phyloP scores from a whole-genome alignment of 2,113 vertebrate genomes.

The Nyctibius bracteatus region DNA sequence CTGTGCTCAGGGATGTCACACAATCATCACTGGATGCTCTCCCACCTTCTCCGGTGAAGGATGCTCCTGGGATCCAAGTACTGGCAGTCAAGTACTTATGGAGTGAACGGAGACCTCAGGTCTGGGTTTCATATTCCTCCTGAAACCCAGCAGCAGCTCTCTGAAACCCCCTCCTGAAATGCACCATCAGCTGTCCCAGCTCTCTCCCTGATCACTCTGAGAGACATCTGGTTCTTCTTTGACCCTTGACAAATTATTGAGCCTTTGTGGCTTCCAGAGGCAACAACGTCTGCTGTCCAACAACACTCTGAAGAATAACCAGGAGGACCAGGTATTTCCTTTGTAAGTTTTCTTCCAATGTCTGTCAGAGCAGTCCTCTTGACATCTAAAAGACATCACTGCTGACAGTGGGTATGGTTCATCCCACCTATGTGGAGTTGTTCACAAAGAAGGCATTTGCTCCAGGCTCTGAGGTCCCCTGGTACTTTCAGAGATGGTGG shows the following conservation, averaged over 20 bases:
- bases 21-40: fast-evolving
- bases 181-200: not conserved
- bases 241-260: not conserved
- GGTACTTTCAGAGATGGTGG: not conserved
- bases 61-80: not conserved
- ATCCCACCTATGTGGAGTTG: fast-evolving
- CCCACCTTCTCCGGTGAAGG: not conserved
- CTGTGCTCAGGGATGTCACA: not conserved
- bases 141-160: not conserved
- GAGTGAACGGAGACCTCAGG: not conserved
- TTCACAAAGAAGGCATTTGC: not conserved
- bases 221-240: not conserved
- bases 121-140: not conserved
- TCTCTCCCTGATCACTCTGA: not conserved
- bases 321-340: not conserved
- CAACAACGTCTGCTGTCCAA: not conserved
- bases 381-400: fast-evolving
- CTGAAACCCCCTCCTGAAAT: not conserved
- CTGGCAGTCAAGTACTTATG: fast-evolving
- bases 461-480: not conserved
- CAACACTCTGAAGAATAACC: not conserved
- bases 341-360: not conserved
- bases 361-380: not conserved
- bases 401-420: fast-evolving
- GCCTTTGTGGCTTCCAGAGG: not conserved